Percentiles rank a stretch among this genome's conserved stretches.
phyloP scores from a whole-genome alignment of 2,888 invertebrate genomes.

The Dicyrtomina minuta region DNA sequence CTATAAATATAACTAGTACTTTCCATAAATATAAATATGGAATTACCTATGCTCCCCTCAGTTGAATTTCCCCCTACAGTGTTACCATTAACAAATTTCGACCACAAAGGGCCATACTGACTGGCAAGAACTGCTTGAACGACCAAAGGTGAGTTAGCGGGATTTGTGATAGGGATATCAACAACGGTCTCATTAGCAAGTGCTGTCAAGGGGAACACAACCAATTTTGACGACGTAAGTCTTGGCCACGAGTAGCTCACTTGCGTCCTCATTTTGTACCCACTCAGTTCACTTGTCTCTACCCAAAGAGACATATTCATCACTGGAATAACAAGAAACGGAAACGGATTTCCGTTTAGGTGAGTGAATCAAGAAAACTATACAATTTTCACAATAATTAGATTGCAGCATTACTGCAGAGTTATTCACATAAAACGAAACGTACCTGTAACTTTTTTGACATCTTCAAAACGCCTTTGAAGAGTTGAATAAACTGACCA shows the following conservation, averaged over 20 bases:
- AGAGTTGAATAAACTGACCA: conserved; percentile 44
- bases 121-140: conserved; percentile 70
- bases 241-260: conserved; percentile 52
- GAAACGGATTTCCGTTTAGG: no score
- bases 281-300: conserved; percentile 48
- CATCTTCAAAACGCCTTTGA: conserved; percentile 48
- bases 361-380: neutral
- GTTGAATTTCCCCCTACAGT: conserved; percentile 40
- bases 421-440: neutral
- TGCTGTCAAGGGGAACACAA: conserved; percentile 52
- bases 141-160: conserved; percentile 67
- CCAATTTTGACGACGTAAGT: conserved; percentile 41
- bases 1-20: no score
- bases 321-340: conserved; percentile 50
- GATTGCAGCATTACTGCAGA: no score
- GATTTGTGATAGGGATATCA: conserved; percentile 61
- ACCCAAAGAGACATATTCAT: conserved; percentile 54
- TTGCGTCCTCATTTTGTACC: conserved; percentile 51
- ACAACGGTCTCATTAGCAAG: conserved; percentile 48
- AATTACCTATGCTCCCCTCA: conserved; percentile 32
- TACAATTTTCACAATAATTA: no score
- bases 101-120: conserved; percentile 50
- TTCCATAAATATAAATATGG: neutral
- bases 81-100: conserved; percentile 40
- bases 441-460: conserved; percentile 48